A percentile compares a stretch with the other conserved stretches of the same genome.
Evolutionary conservation across 2,113 vertebrate genomes (phyloP).

Genomic region (Cairina moschata): DNA sequence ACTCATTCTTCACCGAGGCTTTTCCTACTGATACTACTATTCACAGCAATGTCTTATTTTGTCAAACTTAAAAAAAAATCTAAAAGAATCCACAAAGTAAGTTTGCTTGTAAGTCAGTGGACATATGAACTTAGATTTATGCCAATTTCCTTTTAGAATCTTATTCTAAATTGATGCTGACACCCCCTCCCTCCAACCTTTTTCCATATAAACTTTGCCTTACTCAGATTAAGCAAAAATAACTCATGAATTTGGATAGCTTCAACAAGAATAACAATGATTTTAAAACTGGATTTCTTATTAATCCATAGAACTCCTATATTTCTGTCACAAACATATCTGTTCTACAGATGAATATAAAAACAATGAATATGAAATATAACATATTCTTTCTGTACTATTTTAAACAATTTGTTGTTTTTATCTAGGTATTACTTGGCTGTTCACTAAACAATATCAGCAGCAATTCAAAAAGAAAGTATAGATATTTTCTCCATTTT

Average conservation of each 20-base stretch:
- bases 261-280: background rate
- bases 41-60: background rate
- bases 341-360: background rate
- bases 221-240: background rate
- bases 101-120: background rate
- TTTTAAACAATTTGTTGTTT: background rate
- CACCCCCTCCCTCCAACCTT: fast-evolving
- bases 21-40: background rate
- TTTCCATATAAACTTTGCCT: background rate
- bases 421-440: background rate
- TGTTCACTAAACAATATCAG: background rate
- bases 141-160: background rate
- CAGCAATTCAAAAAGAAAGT: background rate
- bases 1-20: background rate
- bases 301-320: background rate
- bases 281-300: background rate
- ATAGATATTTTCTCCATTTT: background rate
- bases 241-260: background rate
- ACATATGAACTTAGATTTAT: background rate
- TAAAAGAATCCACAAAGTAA: background rate
- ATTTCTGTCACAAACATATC: background rate
- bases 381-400: background rate
- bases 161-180: background rate
- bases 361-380: background rate
- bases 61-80: background rate